These are phyloP conservation scores for Ancistrus triradiatus DNA, from an alignment of 2,113 vertebrate genomes.

Conservation along the genomic window DNA sequence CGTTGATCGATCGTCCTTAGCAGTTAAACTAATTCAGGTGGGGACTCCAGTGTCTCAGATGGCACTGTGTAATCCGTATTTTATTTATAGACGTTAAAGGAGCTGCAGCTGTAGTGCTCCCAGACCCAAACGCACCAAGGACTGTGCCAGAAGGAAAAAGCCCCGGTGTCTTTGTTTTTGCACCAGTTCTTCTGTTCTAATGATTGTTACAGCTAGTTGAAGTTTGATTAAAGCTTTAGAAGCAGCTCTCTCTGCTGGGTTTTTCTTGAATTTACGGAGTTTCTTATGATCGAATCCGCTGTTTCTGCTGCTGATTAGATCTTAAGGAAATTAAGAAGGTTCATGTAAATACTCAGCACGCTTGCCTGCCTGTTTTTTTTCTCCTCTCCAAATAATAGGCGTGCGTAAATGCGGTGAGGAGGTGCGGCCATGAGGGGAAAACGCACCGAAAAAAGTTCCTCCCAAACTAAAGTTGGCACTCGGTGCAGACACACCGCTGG, in stretches of 20 bases:
- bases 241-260: too few relatives aligned
- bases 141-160: too few relatives aligned
- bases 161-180: too few relatives aligned
- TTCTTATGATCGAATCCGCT: too few relatives aligned
- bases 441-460: slow-evolving; percentile 39
- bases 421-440: slow-evolving; percentile 37
- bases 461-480: slow-evolving; percentile 38
- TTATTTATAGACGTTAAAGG: slow-evolving; percentile 21
- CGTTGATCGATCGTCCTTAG: too few relatives aligned
- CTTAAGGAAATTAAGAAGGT: too few relatives aligned
- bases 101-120: slow-evolving; percentile 4
- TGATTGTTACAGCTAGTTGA: too few relatives aligned
- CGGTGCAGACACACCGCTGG: slow-evolving; percentile 23
- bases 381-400: slow-evolving; percentile 31
- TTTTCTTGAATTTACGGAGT: too few relatives aligned
- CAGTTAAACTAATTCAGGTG: slow-evolving; percentile 30
- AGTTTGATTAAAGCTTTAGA: too few relatives aligned
- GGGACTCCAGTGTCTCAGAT: neutral
- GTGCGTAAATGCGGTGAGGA: slow-evolving; percentile 38
- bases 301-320: too few relatives aligned
- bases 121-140: neutral
- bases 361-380: neutral
- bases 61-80: slow-evolving; percentile 20
- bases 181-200: too few relatives aligned
- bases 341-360: neutral